A percentile compares a stretch with the other conserved stretches of the same genome.
Evolutionary conservation across 2,113 vertebrate species (phyloP).

Genomic region (Dascyllus trimaculatus): DNA sequence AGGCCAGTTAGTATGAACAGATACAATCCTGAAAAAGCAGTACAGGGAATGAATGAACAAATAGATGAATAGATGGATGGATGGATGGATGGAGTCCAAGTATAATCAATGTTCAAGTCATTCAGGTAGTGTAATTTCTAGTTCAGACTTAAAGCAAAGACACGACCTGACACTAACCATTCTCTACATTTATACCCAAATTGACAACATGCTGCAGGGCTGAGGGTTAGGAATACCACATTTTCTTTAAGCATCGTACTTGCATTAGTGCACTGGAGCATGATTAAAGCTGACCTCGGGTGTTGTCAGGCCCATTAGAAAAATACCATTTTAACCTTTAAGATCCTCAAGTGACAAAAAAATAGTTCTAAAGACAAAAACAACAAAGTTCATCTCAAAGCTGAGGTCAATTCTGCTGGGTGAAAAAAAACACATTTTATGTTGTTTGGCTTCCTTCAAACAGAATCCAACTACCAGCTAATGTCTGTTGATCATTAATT

Average conservation of each 20-base stretch:
- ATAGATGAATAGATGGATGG: not conserved
- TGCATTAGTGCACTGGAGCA: conserved; percentile 35
- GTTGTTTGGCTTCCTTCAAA: not conserved
- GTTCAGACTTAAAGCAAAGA: conserved; percentile 25
- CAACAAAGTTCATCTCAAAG: not conserved
- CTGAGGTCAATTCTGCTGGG: not conserved
- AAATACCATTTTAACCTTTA: conserved; percentile 54
- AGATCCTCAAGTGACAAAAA: conserved; percentile 10
- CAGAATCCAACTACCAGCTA: not conserved
- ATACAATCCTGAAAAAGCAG: not conserved
- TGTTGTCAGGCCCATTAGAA: conserved; percentile 40
- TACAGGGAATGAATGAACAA: not conserved
- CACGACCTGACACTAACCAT: conserved; percentile 39
- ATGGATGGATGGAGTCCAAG: not conserved
- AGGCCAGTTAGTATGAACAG: not conserved
- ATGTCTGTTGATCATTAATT: conserved; percentile 4
- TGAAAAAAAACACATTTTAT: not conserved
- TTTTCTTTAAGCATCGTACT: conserved; percentile 19
- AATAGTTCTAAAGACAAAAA: not conserved
- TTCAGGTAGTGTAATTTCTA: conserved; percentile 10
- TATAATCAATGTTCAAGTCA: conserved; percentile 3
- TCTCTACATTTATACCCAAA: conserved; percentile 33
- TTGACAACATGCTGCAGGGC: conserved; percentile 21
- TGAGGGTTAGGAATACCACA: conserved; percentile 22
- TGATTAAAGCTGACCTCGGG: conserved; percentile 35